A percentile compares a stretch with the other conserved stretches of the same genome.
phyloP scores from a whole-genome alignment of 2,113 vertebrate species.

The Anser cygnoides region DNA sequence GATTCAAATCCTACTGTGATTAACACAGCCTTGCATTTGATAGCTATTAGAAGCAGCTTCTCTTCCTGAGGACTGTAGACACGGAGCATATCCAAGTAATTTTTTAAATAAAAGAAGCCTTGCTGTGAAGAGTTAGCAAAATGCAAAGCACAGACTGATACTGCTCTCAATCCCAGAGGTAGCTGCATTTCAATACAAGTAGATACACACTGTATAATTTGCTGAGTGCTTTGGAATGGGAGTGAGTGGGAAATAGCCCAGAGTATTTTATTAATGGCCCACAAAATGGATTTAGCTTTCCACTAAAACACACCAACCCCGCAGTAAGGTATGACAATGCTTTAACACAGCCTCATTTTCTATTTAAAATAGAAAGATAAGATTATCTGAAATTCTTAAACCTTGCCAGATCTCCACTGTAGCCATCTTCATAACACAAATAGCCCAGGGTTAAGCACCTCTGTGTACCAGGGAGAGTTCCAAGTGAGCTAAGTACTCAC shows the following conservation, averaged over 20 bases:
- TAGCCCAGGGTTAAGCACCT: not conserved
- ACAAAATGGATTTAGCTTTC: not conserved
- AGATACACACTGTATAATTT: not conserved
- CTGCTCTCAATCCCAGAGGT: not conserved
- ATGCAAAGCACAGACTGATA: not conserved
- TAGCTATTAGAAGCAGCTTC: not conserved
- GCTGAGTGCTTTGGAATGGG: not conserved
- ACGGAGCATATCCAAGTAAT: not conserved
- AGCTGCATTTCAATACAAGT: not conserved
- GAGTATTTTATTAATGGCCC: not conserved
- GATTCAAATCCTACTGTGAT: not conserved
- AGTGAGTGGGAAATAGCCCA: not conserved
- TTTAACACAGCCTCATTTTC: not conserved
- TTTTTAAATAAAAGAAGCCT: not conserved
- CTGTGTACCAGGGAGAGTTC: not conserved
- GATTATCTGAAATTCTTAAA: not conserved
- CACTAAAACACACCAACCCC: not conserved
- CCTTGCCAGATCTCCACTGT: not conserved
- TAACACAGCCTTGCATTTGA: not conserved
- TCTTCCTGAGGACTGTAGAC: not conserved
- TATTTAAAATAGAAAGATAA: not conserved
- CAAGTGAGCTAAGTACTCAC: not conserved
- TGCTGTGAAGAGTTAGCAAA: not conserved
- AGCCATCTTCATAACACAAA: not conserved
- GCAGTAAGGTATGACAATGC: not conserved